A percentile compares a stretch with the other conserved stretches of the same genome.
phyloP scores from a whole-genome alignment of 2,888 invertebrate species.

The Formica aserva region DNA sequence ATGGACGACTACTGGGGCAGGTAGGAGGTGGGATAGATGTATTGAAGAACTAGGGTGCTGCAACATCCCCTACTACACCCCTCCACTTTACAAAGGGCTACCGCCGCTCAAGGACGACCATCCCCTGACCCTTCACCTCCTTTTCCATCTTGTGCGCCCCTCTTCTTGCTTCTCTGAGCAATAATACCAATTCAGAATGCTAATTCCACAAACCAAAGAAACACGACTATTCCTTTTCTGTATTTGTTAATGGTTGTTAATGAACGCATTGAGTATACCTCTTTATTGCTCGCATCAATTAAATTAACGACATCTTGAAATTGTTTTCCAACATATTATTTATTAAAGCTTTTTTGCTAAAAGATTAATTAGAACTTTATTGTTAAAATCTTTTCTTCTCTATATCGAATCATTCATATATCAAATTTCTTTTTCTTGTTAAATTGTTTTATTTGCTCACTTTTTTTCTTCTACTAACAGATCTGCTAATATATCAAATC shows the following conservation, averaged over 20 bases:
- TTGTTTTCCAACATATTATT: neutral
- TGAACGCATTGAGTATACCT: neutral
- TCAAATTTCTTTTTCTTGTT: neutral
- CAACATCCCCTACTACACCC: slow-evolving; percentile 76
- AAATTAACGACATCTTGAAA: neutral
- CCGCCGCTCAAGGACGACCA: slow-evolving; percentile 76
- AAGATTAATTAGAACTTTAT: neutral
- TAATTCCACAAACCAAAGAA: neutral
- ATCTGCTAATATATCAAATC: neutral
- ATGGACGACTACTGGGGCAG: slow-evolving; percentile 70
- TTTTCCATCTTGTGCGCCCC: neutral
- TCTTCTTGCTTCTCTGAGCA: neutral
- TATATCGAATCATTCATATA: neutral
- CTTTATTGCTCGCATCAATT: neutral
- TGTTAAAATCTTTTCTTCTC: neutral
- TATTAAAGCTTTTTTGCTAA: neutral
- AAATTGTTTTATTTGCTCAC: neutral
- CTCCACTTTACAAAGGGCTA: slow-evolving; percentile 61
- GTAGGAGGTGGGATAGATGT: slow-evolving; percentile 69
- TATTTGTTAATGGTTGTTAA: slow-evolving; percentile 8
- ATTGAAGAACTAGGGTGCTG: slow-evolving; percentile 73
- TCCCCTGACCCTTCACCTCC: slow-evolving; percentile 45
- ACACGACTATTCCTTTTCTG: neutral
- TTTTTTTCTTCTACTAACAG: neutral
- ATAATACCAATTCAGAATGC: slow-evolving; percentile 16